A percentile compares a stretch with the other conserved stretches of the same genome.
These are phyloP conservation scores for Ormyrus rosae DNA, from an alignment of 2,888 invertebrate species.

Conservation along the genomic window DNA sequence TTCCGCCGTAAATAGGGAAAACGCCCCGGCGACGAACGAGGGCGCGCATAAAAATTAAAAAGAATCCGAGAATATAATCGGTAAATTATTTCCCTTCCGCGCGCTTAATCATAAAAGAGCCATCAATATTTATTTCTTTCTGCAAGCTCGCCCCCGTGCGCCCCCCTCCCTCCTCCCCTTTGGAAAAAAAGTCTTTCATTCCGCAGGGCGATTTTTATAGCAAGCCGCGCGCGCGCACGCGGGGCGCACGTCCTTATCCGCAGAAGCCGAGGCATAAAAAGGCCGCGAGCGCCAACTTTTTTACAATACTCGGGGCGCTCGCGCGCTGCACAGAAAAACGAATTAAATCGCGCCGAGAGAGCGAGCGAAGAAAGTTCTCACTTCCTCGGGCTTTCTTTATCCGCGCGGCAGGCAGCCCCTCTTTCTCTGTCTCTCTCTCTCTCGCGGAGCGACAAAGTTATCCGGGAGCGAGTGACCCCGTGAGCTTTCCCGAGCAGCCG, in stretches of 20 bases:
- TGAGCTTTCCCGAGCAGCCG: conserved; percentile 7
- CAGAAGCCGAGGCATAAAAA: conserved; percentile 27
- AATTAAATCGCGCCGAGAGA: conserved; percentile 36
- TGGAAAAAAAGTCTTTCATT: conserved; percentile 2
- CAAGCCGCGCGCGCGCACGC: not conserved
- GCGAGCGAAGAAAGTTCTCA: conserved; percentile 39
- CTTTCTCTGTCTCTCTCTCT: not conserved
- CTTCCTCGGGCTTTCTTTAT: conserved; percentile 12
- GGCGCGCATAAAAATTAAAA: too few relatives aligned
- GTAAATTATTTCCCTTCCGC: not conserved
- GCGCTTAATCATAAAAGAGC: conserved; percentile 16
- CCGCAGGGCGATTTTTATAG: conserved; percentile 12
- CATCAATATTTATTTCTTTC: conserved; percentile 9
- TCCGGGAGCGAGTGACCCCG: conserved; percentile 33
- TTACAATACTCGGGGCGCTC: conserved; percentile 25
- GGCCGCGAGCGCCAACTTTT: conserved; percentile 25
- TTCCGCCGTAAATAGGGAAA: too few relatives aligned
- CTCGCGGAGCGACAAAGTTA: conserved; percentile 25
- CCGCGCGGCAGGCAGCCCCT: too few relatives aligned
- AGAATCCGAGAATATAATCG: too few relatives aligned
- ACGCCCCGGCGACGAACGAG: too few relatives aligned
- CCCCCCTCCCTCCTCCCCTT: too few relatives aligned
- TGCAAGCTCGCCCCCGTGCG: not conserved
- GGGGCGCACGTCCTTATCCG: conserved; percentile 15
- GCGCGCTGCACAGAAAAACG: conserved; percentile 32